Base-by-base conservation (phyloP, 1,140 invertebrate species). In the Littorina saxatilis region DNA sequence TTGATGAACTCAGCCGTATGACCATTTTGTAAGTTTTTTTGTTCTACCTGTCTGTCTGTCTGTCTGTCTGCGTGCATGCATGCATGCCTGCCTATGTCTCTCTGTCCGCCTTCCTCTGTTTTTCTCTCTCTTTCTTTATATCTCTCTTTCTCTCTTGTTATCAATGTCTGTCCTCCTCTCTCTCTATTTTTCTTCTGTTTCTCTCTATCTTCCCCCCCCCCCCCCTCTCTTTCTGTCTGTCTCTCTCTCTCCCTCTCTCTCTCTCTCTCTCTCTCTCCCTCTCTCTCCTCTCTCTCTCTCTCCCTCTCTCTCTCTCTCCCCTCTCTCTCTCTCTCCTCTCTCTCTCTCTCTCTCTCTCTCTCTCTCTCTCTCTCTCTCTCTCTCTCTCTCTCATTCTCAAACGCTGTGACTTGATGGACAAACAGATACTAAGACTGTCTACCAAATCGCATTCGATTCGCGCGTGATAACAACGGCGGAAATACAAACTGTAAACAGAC, bases 231-330 rank as follows among this genome's bases (percentile, higher is more conserved):
- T 58, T 58, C 55, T 58, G 5, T 23, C 55, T 58, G 4, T 23
- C 55, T 66, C 5, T 35, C 29, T 66, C 61, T 66, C n/a, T 66
- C 61, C 35, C 29, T 66, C 5, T 66, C 61, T 66, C 61, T 66
- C 27, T 35, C 5, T 66, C 3, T 35, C 0, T 17, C 1, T 32
- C 27, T 66, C 27, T 32, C 27, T 66, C 29, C 27, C 61, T 32
- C 61, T 66, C 55, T 58, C 55, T 58, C 55, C 27, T 23, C n/a
- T 23, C n/a, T n/a, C n/a, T n/a, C 20, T 61, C 0, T 61, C 55
- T 11, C 9, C 47, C 9, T 50, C 47, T 11, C 47, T 11, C 17
- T 23, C 55, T 58, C 15, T 58, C n/a, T 27, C n/a, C 15, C 4
- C 23, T 20, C 55, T 58, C 9, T 20, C 9, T 50, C 20, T 50